Conservation (phyloP, 2,797 vertebrate genomes). For the Molothrus aeneus region DNA sequence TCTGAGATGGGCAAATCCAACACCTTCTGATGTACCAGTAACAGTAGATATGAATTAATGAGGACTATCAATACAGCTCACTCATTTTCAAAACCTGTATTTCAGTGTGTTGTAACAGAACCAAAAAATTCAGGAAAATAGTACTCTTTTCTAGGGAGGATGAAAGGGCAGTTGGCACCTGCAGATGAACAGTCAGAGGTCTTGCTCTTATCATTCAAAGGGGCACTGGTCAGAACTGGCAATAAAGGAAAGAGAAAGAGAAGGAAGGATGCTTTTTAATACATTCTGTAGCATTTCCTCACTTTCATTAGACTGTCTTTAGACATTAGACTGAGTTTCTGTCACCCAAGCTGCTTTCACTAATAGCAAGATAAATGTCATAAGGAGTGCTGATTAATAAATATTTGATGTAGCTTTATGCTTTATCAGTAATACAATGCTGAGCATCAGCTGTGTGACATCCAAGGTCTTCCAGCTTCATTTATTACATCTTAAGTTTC, state of each 20-base stretch:
- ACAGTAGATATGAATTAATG: neutral
- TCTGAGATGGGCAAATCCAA: neutral
- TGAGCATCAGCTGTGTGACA: slow-evolving; percentile 2
- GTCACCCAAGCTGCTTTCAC: neutral
- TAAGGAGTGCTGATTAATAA: slow-evolving; percentile 18
- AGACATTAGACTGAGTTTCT: neutral
- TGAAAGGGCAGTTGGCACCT: neutral
- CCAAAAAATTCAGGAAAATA: neutral
- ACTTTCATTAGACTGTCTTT: neutral
- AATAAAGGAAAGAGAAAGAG: neutral
- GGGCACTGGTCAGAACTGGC: neutral
- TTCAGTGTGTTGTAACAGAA: neutral
- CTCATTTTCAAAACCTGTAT: neutral
- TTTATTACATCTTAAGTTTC: neutral
- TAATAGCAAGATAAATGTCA: neutral
- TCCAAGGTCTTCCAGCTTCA: neutral
- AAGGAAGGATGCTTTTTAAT: neutral
- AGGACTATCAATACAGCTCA: neutral
- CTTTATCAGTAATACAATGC: neutral
- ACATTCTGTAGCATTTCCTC: neutral
- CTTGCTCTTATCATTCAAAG: neutral
- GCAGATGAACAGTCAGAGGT: neutral
- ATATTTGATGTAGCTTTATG: slow-evolving; percentile 19
- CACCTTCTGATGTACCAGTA: neutral
- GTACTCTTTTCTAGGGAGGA: neutral